Evolutionary conservation across 37 sponge, comb jelly and placozoan species (phyloP).

Genomic region (Haliclona indistincta): DNA sequence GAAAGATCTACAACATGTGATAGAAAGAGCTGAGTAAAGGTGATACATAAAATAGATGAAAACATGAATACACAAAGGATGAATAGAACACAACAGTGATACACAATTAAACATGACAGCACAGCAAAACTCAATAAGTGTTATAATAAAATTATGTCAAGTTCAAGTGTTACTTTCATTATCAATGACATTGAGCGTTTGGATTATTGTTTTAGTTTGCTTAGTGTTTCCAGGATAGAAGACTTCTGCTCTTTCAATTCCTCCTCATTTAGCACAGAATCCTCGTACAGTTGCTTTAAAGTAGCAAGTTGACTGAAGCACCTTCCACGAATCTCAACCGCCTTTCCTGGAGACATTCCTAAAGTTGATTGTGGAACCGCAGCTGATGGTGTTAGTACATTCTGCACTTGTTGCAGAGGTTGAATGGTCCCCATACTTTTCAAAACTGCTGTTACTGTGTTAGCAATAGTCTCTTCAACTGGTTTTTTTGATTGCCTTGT

Average conservation of each 20-base stretch:
- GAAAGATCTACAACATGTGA: too few relatives aligned
- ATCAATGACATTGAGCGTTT: too few relatives aligned
- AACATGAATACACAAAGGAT: too few relatives aligned
- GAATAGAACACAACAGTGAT: too few relatives aligned
- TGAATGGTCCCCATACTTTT: background rate
- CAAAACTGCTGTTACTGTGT: background rate
- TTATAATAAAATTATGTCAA: too few relatives aligned
- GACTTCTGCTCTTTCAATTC: slow-evolving; percentile 14
- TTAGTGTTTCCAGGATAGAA: slow-evolving; percentile 1
- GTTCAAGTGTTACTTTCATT: too few relatives aligned
- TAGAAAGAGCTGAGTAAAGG: too few relatives aligned
- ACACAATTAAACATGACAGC: too few relatives aligned
- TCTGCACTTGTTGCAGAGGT: background rate
- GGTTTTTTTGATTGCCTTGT: background rate
- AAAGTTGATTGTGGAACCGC: background rate
- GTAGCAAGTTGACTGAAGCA: slow-evolving; percentile 2
- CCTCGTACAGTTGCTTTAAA: slow-evolving; percentile 5
- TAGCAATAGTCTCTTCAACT: background rate
- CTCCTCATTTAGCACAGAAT: background rate
- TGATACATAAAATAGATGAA: too few relatives aligned
- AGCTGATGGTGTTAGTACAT: background rate
- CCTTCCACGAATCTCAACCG: slow-evolving; percentile 10
- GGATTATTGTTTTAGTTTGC: slow-evolving; percentile 1
- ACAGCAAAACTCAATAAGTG: too few relatives aligned
- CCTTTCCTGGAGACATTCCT: slow-evolving; percentile 2